Evolutionary conservation across 2,797 vertebrate genomes (phyloP).

Genomic region (Clarias pachynema): DNA sequence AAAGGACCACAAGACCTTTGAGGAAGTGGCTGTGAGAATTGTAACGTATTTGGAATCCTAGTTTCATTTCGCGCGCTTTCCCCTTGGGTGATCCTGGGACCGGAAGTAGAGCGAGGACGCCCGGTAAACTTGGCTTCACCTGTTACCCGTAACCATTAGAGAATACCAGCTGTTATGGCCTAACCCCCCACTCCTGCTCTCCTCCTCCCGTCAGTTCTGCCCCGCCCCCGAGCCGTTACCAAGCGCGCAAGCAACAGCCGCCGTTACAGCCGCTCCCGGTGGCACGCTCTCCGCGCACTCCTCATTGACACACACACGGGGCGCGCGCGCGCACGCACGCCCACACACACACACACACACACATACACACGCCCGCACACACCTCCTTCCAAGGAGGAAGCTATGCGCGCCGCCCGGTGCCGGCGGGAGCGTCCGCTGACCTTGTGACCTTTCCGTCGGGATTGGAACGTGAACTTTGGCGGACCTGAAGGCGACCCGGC

Average conservation of each 20-base stretch:
- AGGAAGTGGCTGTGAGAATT: background rate
- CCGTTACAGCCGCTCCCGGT: constrained; percentile 73
- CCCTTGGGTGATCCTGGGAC: background rate
- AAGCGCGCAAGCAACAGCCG: constrained; percentile 49
- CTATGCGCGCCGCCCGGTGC: constrained; percentile 73
- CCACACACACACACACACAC: constrained; percentile 38
- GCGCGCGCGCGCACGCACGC: background rate
- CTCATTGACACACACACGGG: constrained; percentile 46
- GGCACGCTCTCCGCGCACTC: constrained; percentile 63
- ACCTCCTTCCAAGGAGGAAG: constrained; percentile 65
- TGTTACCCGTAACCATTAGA: constrained; percentile 69
- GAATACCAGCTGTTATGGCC: constrained; percentile 68
- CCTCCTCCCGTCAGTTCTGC: constrained; percentile 62
- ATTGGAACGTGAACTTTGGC: constrained; percentile 57
- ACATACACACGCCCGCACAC: constrained; percentile 51
- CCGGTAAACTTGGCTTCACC: constrained; percentile 76
- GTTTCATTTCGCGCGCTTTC: constrained; percentile 12
- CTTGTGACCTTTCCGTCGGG: constrained; percentile 71
- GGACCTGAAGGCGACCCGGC: constrained; percentile 65
- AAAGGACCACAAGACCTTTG: constrained; percentile 1
- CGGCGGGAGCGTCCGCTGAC: constrained; percentile 73
- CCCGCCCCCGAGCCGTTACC: constrained; percentile 60
- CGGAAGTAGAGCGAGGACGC: constrained; percentile 33
- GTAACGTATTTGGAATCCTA: background rate
- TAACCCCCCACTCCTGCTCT: constrained; percentile 58